A percentile compares a stretch with the other conserved stretches of the same genome.
Conservation (phyloP, 2,797 vertebrate species). For the Myioborus melanocephalus region DNA sequence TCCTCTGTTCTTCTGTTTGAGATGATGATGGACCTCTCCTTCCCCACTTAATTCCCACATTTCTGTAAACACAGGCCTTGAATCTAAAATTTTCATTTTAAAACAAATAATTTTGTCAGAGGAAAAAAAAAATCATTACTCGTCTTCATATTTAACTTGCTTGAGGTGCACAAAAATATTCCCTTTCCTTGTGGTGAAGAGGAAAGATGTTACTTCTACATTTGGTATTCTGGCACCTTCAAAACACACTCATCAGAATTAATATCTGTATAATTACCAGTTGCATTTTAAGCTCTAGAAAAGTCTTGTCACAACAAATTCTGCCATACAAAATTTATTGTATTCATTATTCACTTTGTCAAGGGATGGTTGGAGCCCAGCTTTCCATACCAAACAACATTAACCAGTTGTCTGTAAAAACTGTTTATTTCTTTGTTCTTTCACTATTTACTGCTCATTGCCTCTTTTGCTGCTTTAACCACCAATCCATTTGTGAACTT, state of each 20-base stretch:
- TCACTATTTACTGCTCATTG: background rate
- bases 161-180: background rate
- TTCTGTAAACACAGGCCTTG: background rate
- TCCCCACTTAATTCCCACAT: background rate
- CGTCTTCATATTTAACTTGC: background rate
- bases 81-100: background rate
- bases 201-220: background rate
- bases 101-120: background rate
- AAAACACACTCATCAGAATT: background rate
- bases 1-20: background rate
- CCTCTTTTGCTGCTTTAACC: background rate
- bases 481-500: background rate
- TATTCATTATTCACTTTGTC: background rate
- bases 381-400: background rate
- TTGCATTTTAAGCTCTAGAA: background rate
- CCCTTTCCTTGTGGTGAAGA: background rate
- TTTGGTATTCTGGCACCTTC: background rate
- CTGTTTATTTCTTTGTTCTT: background rate
- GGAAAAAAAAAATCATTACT: accelerated
- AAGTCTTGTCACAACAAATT: background rate
- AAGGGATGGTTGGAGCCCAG: background rate
- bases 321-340: background rate
- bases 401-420: background rate
- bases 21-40: background rate
- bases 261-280: background rate